These are phyloP conservation scores for Tenualosa thibaudeaui DNA, from an alignment of 2,797 vertebrate genomes.

Conservation along the genomic window DNA sequence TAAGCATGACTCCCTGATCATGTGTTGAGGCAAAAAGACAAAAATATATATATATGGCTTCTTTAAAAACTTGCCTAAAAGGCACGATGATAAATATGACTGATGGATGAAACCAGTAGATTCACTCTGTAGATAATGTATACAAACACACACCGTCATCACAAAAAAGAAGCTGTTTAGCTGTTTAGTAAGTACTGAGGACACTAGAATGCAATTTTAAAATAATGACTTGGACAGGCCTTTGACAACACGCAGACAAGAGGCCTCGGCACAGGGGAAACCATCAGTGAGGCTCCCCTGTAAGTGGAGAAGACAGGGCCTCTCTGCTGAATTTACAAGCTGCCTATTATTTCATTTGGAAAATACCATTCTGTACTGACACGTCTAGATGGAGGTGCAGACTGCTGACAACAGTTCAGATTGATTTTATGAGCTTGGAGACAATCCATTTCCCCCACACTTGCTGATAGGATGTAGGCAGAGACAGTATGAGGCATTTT, in stretches of 20 bases:
- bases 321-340: slow-evolving; percentile 62
- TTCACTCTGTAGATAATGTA: not conserved
- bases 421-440: slow-evolving; percentile 65
- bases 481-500: slow-evolving; percentile 40
- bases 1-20: not conserved
- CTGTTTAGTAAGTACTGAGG: not conserved
- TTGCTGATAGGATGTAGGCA: slow-evolving; percentile 56
- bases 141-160: slow-evolving; percentile 1
- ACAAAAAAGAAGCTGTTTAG: slow-evolving; percentile 4
- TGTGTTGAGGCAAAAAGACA: not conserved
- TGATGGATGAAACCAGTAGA: not conserved
- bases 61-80: not conserved
- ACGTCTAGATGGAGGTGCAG: slow-evolving; percentile 57
- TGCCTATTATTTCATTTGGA: slow-evolving; percentile 65
- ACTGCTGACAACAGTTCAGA: slow-evolving; percentile 66
- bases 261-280: not conserved
- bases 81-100: not conserved
- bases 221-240: slow-evolving; percentile 18
- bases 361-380: slow-evolving; percentile 62
- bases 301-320: slow-evolving; percentile 56
- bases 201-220: not conserved
- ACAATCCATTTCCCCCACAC: slow-evolving; percentile 65
- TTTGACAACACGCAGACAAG: not conserved
- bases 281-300: not conserved
- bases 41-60: not conserved